Evolutionary conservation across 23 tunicate species (phyloP).

Genomic region (Styela plicata): DNA sequence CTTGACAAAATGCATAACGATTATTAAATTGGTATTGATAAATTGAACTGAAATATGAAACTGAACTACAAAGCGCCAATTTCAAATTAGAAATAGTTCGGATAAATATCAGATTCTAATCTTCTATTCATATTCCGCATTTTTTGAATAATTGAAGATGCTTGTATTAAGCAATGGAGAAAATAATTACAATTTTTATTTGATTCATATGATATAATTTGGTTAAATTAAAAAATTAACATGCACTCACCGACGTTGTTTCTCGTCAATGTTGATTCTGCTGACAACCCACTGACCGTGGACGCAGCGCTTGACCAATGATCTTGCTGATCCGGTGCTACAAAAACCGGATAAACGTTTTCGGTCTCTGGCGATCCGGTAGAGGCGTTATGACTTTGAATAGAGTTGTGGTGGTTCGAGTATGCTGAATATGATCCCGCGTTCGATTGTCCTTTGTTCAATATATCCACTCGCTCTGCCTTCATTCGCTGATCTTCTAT

Average conservation of each 20-base stretch:
- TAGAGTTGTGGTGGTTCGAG: not conserved
- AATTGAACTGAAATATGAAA: too few species aligned
- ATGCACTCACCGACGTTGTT: conserved; percentile 3
- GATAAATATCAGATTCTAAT: too few species aligned
- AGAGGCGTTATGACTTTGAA: not conserved
- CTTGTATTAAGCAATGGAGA: too few species aligned
- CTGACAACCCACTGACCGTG: not conserved
- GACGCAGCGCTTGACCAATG: not conserved
- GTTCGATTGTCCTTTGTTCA: not conserved
- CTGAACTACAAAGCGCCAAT: too few species aligned
- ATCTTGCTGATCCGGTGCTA: not conserved
- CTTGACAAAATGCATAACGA: too few species aligned
- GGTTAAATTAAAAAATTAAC: too few species aligned
- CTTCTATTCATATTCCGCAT: too few species aligned
- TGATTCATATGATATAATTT: not conserved
- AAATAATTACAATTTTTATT: too few species aligned
- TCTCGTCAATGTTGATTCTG: conserved; percentile 11
- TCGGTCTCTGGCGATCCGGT: conserved; percentile 7
- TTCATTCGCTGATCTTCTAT: conserved; percentile 79
- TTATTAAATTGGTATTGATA: too few species aligned
- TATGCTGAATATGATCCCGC: not conserved
- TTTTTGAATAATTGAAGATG: too few species aligned
- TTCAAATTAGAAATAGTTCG: too few species aligned
- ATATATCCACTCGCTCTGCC: conserved; percentile 47
- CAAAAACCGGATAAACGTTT: conserved; percentile 8